Evolutionary conservation across 2,113 vertebrate genomes (phyloP).

Genomic region (Emydura subglobosa): DNA sequence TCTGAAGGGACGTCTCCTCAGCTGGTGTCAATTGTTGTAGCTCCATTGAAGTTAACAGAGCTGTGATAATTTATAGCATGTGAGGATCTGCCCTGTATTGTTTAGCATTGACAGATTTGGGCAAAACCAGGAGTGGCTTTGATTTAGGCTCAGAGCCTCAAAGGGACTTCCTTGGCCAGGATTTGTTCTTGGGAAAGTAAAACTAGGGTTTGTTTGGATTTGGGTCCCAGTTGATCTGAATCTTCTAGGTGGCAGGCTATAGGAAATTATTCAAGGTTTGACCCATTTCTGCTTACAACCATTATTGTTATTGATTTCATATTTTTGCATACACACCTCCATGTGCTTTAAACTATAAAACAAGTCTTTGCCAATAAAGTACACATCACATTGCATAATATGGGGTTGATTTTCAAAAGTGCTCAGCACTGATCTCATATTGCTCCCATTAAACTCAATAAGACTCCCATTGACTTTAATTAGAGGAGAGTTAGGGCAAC

Average conservation of each 20-base stretch:
- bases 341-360: neutral
- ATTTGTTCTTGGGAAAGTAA: neutral
- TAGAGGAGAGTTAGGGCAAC: neutral
- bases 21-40: slow-evolving; percentile 37
- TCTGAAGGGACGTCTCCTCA: neutral
- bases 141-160: neutral
- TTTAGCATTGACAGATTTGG: neutral
- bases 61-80: slow-evolving; percentile 46
- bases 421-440: neutral
- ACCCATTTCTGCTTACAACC: fast-evolving
- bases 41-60: slow-evolving; percentile 15
- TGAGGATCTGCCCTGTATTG: neutral
- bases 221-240: neutral
- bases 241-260: neutral
- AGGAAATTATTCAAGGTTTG: neutral
- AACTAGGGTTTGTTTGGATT: neutral
- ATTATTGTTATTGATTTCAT: neutral
- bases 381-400: fast-evolving
- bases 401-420: neutral
- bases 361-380: neutral
- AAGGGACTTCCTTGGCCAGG: neutral
- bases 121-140: neutral
- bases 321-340: neutral
- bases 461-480: fast-evolving
- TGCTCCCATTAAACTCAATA: neutral